Percentiles rank a stretch among this genome's conserved stretches.
Evolutionary conservation across 2,113 vertebrate species (phyloP).

Genomic region (Labrus mixtus): DNA sequence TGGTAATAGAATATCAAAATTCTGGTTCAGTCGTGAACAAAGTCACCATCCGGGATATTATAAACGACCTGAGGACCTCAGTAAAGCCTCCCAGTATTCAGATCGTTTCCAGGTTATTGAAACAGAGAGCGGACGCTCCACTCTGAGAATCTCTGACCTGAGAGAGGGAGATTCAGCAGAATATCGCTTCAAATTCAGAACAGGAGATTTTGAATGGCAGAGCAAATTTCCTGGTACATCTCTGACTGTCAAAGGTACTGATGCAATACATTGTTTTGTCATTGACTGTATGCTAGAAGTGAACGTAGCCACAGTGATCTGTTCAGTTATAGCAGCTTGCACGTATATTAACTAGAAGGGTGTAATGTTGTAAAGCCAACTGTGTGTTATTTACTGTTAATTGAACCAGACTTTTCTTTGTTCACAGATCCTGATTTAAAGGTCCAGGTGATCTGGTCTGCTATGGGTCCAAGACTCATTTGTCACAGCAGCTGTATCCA

Average conservation of each 20-base stretch:
- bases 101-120: background rate
- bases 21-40: slow-evolving; percentile 5
- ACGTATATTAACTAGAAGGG: too few relatives aligned
- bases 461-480: slow-evolving; percentile 24
- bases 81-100: background rate
- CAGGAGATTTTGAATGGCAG: rapidly evolving
- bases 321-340: too few relatives aligned
- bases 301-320: too few relatives aligned
- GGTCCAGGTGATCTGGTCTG: slow-evolving; percentile 34
- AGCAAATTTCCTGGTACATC: slow-evolving; percentile 21
- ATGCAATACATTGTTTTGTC: background rate
- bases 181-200: slow-evolving; percentile 31
- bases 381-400: too few relatives aligned
- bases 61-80: background rate
- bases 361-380: too few relatives aligned
- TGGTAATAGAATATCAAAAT: rapidly evolving
- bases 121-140: background rate
- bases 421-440: slow-evolving; percentile 27
- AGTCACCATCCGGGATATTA: background rate
- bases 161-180: slow-evolving; percentile 34
- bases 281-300: too few relatives aligned
- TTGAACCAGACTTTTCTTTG: background rate
- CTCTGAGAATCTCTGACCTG: slow-evolving; percentile 37
- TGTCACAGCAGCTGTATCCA: slow-evolving; percentile 38
- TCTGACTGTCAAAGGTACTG: slow-evolving; percentile 50